phyloP scores from a whole-genome alignment of 1,140 invertebrate genomes.

The Dendrolimus kikuchii region DNA sequence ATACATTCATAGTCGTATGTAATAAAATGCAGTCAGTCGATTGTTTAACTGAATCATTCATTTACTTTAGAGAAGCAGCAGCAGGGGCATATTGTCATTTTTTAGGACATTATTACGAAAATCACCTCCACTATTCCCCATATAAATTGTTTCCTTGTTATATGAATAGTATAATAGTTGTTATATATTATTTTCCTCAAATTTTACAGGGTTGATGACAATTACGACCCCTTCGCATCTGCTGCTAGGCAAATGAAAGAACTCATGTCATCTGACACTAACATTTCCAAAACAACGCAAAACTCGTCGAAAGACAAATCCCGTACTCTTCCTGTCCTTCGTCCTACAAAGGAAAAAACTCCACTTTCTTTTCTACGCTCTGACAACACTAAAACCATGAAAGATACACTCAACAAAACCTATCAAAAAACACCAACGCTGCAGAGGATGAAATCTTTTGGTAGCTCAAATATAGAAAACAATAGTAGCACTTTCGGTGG shows the following conservation, averaged over 20 bases:
- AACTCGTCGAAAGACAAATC: constrained; percentile 50
- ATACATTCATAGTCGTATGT: no score
- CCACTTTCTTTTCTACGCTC: constrained; percentile 27
- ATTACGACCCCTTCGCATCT: constrained; percentile 65
- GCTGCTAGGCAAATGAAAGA: constrained; percentile 71
- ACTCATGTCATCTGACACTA: constrained; percentile 66
- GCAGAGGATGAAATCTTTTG: constrained; percentile 68
- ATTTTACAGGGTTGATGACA: constrained; percentile 62
- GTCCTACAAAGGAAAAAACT: constrained; percentile 44
- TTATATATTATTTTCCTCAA: constrained; percentile 9
- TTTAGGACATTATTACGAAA: no score
- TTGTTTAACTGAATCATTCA: no score
- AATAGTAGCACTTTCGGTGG: constrained; percentile 46
- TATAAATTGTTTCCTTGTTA: no score
- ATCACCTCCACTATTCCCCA: no score
- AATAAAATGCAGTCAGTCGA: no score
- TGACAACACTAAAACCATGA: constrained; percentile 60
- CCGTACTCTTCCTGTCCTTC: constrained; percentile 55
- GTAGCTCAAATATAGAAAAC: constrained; percentile 60
- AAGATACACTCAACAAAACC: constrained; percentile 65
- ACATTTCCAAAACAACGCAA: constrained; percentile 59
- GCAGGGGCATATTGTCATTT: no score
- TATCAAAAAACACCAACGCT: constrained; percentile 64
- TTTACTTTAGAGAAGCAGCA: no score
- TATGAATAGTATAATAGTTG: no score